phyloP scores from a whole-genome alignment of 2,113 vertebrate species.

The Phodopus roborovskii region DNA sequence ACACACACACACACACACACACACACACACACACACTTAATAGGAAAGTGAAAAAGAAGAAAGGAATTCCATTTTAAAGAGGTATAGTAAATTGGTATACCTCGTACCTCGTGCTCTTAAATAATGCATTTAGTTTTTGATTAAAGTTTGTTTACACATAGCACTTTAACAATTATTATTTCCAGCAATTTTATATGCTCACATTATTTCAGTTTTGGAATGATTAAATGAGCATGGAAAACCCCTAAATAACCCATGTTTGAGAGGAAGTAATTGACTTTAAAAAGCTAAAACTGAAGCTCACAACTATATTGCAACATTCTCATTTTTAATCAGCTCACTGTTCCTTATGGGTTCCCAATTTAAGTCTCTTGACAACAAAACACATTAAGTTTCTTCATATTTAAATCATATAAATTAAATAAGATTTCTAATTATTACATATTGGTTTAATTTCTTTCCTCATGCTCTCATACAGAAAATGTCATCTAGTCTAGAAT shows the following conservation, averaged over 20 bases:
- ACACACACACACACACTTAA: background rate
- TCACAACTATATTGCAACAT: background rate
- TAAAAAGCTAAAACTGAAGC: background rate
- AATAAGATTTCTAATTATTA: conserved; percentile 38
- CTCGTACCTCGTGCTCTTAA: background rate
- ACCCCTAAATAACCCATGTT: background rate
- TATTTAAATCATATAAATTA: conserved; percentile 60
- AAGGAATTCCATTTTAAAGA: background rate
- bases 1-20: background rate
- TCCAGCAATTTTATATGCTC: background rate
- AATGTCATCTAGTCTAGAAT: background rate
- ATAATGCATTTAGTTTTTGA: background rate
- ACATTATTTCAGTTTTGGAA: background rate
- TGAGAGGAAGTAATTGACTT: background rate
- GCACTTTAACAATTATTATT: conserved; percentile 33
- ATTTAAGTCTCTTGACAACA: background rate
- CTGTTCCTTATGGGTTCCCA: background rate
- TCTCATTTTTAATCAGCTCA: conserved; percentile 39
- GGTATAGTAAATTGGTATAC: background rate
- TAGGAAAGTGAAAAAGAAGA: background rate
- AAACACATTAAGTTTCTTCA: background rate
- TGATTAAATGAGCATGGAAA: background rate
- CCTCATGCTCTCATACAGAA: background rate
- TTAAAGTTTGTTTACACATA: conserved; percentile 8
- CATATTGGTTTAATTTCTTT: conserved; percentile 58